These are phyloP conservation scores for Microctenopoma stevenorrisi DNA, from an alignment of 2,797 vertebrate genomes.

Conservation along the genomic window DNA sequence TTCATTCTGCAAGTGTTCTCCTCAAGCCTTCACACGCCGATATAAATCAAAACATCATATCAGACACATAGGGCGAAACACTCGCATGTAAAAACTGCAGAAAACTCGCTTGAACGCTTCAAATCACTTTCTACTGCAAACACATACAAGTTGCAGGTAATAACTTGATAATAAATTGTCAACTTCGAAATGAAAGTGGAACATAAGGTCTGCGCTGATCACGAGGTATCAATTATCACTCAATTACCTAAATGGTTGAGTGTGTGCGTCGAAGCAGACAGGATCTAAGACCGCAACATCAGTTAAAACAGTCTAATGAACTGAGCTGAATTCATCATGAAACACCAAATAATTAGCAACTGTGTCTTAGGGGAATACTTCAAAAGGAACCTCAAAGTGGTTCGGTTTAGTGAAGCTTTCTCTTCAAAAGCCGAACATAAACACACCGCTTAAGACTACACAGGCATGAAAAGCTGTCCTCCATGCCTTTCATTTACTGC, in stretches of 20 bases:
- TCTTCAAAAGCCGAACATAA: slow-evolving; percentile 80
- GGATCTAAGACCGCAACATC: slow-evolving; percentile 81
- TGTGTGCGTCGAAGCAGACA: slow-evolving; percentile 61
- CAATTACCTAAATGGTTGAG: slow-evolving; percentile 79
- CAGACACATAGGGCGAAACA: slow-evolving; percentile 11
- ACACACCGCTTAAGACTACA: slow-evolving; percentile 79
- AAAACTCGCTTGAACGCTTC: slow-evolving; percentile 24
- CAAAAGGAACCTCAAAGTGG: slow-evolving; percentile 83
- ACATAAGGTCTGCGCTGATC: slow-evolving; percentile 82
- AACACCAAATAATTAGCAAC: slow-evolving; percentile 84
- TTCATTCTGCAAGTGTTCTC: slow-evolving; percentile 1
- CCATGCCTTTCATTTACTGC: slow-evolving; percentile 79
- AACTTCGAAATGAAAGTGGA: slow-evolving; percentile 77
- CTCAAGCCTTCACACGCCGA: background rate
- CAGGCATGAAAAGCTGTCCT: slow-evolving; percentile 78
- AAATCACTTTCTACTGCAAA: slow-evolving; percentile 36
- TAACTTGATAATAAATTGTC: slow-evolving; percentile 68
- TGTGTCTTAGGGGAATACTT: slow-evolving; percentile 81
- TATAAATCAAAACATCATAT: slow-evolving; percentile 2
- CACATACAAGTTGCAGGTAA: slow-evolving; percentile 51
- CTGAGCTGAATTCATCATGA: slow-evolving; percentile 81
- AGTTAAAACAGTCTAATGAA: slow-evolving; percentile 85
- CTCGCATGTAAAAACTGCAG: slow-evolving; percentile 19
- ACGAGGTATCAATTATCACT: slow-evolving; percentile 85
- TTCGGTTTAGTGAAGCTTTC: slow-evolving; percentile 79